Percentiles rank a stretch among this genome's conserved stretches.
Evolutionary conservation across 2,888 invertebrate genomes (phyloP).

Genomic region (Eustalomyia histrio): DNA sequence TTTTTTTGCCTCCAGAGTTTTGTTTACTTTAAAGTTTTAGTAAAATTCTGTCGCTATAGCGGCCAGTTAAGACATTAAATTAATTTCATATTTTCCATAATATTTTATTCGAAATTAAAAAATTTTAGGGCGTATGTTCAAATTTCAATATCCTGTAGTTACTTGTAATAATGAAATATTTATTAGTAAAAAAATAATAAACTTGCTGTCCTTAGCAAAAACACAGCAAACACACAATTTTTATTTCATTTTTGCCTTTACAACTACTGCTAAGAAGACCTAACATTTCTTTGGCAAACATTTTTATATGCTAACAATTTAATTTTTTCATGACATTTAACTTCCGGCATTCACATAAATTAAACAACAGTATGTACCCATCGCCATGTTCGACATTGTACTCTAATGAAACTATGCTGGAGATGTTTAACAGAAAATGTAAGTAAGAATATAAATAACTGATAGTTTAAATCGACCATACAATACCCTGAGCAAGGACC

Average conservation of each 20-base stretch:
- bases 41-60: not conserved
- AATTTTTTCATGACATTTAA: constrained; percentile 62
- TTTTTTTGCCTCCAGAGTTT: no score
- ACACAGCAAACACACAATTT: not conserved
- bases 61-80: not conserved
- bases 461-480: no score
- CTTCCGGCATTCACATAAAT: constrained; percentile 60
- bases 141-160: constrained; percentile 50
- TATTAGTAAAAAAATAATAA: constrained; percentile 48
- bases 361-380: constrained; percentile 35
- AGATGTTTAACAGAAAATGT: not conserved
- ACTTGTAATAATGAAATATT: constrained; percentile 14
- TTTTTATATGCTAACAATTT: constrained; percentile 53
- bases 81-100: constrained; percentile 12
- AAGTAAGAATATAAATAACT: no score
- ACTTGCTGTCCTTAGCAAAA: constrained; percentile 32
- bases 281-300: constrained; percentile 17
- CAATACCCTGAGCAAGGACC: no score
- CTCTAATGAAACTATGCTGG: not conserved
- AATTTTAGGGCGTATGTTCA: constrained; percentile 3
- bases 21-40: no score
- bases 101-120: constrained; percentile 5
- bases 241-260: not conserved
- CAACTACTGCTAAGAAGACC: not conserved
- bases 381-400: constrained; percentile 14